Evolutionary conservation across 2,113 vertebrate species (phyloP), one percentile per base, ranked within the genome.

Genomic region (Malurus elegans): DNA sequence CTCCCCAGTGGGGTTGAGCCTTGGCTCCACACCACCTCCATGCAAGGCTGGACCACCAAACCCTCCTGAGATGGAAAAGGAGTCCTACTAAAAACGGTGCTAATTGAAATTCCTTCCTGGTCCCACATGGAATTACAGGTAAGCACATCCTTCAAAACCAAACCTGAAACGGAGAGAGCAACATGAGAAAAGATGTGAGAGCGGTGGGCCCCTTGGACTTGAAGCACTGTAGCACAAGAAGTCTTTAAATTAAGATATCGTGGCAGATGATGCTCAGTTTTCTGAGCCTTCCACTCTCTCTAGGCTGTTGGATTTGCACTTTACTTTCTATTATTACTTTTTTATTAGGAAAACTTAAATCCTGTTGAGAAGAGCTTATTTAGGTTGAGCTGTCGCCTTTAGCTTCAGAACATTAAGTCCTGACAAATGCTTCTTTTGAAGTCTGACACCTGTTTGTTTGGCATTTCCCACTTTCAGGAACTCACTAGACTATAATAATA

Each of bases 381-480:
- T 95, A 90, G 82, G 93, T 71, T 93, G 93, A 94, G 92, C 94
- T 95, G 79, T 80, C 79, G 92, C 93, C 92, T 94, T 95, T 83
- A 94, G 75, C 90, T 86, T 95, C 88, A 94, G 94, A 96, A 94
- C 92, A 95, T 94, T 94, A 97, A 96, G 82, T 67, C 79, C 67
- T 96, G 93, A 95, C 94, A 96, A 96, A 96, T 95, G 93, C 92
- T 80, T 90, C 93, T 88, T 96, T 96, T 96, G 95, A 97, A 96
- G 95, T 86, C 92, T 96, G 94, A 96, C 85, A 97, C 93, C 92
- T 96, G 93, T 94, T 96, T 94, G 94, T 96, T 95, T 97, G 94
- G 93, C 95, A 93, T 95, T 96, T 96, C 88, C 94, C 88, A 88
- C 85, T 88, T 83, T 92, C 71, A 80, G 72, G 79, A 97, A 56